Evolutionary conservation across 2,113 vertebrate species (phyloP), one percentile per base, ranked within the genome.

Genomic region (Marcusenius ussheri): DNA sequence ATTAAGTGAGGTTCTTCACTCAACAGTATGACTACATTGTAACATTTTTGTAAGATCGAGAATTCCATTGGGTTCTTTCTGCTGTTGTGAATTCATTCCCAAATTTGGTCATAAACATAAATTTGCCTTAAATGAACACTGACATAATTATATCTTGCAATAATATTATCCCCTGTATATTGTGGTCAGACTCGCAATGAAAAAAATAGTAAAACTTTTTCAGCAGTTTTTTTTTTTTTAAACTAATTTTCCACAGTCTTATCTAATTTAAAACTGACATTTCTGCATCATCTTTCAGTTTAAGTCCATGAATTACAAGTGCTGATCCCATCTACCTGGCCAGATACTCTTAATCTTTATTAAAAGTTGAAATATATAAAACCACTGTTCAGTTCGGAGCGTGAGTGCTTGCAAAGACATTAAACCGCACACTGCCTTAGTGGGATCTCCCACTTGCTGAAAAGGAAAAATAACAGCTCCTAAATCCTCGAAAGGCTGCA

Each of bases 151-250:
- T 92, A 93, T 94, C 92, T 93, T 93, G 50, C 47, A 87, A 31
- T 95, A 95, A 95, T 95, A 91, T 94, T 94, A 95, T 94, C 93
- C 94, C 83, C 89, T 93, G 93, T 92, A 93, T 90, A 92, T 90
- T 91, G 87, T 21, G 46, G n/a, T 74, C 46, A 83, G 51, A 39
- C 49, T 89, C 19, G 2, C 31, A 31, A 27, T 31, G 10, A 27
- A 83, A 39, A n/a, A 62, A 66, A 8, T 3, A 45, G 42, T 21
- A 35, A 58, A 27, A 21, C 8, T 53, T 19, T 19, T 21, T 53
- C 19, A 19, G 4, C 15, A 21, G 2, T 39, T 45, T 46, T 83
- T 45, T 39, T 45, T 46, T 83, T 42, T 45, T 84, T 3, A 11
- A 85, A 5, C 46, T 85, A 1, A 85, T 13, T 27, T 49, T 42